Evolutionary conservation across 2,888 invertebrate genomes (phyloP).

Genomic region (Acanthosoma haemorrhoidale): DNA sequence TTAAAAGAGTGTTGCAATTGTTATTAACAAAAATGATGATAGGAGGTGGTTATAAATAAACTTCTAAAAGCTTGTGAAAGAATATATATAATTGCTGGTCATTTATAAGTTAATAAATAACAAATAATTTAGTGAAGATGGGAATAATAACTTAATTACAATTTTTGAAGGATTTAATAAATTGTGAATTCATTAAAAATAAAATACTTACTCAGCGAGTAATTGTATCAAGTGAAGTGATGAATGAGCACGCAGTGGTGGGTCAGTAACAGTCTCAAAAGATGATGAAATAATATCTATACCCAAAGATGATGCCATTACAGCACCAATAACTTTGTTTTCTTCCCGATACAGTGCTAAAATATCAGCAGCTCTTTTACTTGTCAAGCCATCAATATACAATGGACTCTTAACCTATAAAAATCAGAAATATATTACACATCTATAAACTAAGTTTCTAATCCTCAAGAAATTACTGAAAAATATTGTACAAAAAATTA

Average conservation of each 20-base stretch:
- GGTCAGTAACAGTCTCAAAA: conserved; percentile 87
- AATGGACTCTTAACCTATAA: conserved; percentile 83
- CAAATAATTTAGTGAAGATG: too few species aligned
- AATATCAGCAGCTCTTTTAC: conserved; percentile 77
- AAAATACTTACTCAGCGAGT: conserved; percentile 64
- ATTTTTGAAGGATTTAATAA: too few species aligned
- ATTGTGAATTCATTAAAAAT: too few species aligned
- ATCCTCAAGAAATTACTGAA: neutral
- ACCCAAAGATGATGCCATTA: conserved; percentile 74
- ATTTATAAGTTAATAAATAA: too few species aligned
- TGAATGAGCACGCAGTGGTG: conserved; percentile 89
- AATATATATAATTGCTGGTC: too few species aligned
- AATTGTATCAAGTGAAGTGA: conserved; percentile 77
- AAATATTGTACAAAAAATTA: too few species aligned
- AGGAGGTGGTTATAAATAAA: too few species aligned
- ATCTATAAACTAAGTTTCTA: neutral
- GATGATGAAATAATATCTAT: conserved; percentile 66
- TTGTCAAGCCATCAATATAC: conserved; percentile 94
- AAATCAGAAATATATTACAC: neutral
- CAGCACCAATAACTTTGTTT: conserved; percentile 79
- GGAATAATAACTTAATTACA: too few species aligned
- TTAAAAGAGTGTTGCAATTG: too few species aligned
- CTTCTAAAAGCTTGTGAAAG: too few species aligned
- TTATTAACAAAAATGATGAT: too few species aligned
- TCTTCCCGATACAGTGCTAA: conserved; percentile 62